Evolutionary conservation across 1,140 invertebrate species (phyloP).

Genomic region (Harpegnathos saltator): DNA sequence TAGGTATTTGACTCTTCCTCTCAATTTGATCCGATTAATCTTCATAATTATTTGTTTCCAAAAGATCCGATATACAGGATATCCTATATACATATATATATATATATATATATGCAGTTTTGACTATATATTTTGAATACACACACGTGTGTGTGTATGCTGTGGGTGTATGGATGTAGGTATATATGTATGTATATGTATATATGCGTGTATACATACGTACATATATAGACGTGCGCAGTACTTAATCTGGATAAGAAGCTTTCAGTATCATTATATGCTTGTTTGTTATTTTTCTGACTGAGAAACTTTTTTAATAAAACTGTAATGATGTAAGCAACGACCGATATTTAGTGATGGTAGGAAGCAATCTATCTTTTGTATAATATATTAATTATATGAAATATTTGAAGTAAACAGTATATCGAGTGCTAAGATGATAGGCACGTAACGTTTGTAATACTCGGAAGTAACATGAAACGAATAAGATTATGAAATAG

Average conservation of each 20-base stretch:
- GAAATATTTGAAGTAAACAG: constrained; percentile 20
- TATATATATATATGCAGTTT: no score
- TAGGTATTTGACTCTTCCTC: no score
- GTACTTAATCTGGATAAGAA: constrained; percentile 23
- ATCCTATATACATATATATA: no score
- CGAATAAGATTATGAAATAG: constrained; percentile 25
- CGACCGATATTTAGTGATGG: not conserved
- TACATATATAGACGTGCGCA: no score
- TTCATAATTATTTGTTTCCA: no score
- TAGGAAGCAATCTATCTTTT: constrained; percentile 1
- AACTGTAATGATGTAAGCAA: constrained; percentile 13
- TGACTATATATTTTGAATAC: no score
- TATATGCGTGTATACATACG: no score
- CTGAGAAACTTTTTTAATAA: constrained; percentile 17
- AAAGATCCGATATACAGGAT: no score
- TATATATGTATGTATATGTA: no score
- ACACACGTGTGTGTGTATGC: no score
- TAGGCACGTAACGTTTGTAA: constrained; percentile 37
- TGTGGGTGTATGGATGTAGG: no score
- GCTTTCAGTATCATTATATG: constrained; percentile 34
- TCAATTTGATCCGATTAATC: no score
- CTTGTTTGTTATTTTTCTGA: constrained; percentile 34
- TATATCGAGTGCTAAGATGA: not conserved
- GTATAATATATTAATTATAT: constrained; percentile 41
- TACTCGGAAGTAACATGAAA: constrained; percentile 49